Evolutionary conservation across 2,888 invertebrate genomes (phyloP).

Genomic region (Sphaerophoria rueppellii): DNA sequence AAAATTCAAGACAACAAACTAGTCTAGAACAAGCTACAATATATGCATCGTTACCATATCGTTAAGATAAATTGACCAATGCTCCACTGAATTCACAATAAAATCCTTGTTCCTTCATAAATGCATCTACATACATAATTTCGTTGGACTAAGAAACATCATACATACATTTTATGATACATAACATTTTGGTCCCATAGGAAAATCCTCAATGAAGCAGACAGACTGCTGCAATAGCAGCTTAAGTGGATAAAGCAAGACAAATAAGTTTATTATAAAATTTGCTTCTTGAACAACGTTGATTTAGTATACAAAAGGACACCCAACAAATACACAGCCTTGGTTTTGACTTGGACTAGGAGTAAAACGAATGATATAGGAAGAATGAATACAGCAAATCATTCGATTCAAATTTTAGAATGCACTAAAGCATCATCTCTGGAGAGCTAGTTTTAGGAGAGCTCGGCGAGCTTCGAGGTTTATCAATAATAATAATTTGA

Average conservation of each 20-base stretch:
- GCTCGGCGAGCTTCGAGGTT: constrained; percentile 41
- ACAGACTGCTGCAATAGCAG: constrained; percentile 51
- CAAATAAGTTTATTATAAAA: constrained; percentile 71
- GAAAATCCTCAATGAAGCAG: constrained; percentile 41
- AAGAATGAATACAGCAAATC: constrained; percentile 3
- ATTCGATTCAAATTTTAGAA: constrained; percentile 33
- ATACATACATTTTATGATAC: not conserved
- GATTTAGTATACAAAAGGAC: constrained; percentile 33
- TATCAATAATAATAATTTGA: constrained; percentile 54
- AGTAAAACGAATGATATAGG: not conserved
- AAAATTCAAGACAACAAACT: not conserved
- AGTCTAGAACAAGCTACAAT: constrained; percentile 24
- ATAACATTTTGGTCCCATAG: constrained; percentile 20
- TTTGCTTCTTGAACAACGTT: constrained; percentile 46
- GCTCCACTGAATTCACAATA: constrained; percentile 50
- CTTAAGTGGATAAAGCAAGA: constrained; percentile 70
- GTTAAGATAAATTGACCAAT: constrained; percentile 62
- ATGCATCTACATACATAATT: not conserved
- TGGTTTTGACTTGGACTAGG: not conserved
- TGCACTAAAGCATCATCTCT: constrained; percentile 13
- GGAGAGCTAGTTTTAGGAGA: too few species aligned
- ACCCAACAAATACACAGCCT: constrained; percentile 3
- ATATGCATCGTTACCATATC: constrained; percentile 58
- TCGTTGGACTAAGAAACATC: not conserved
- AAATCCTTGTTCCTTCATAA: constrained; percentile 15